These are phyloP conservation scores for Phacellophora camtschatica DNA, from an alignment of 30 jellyfish, hydroid and myxozoan species.

Conservation along the genomic window DNA sequence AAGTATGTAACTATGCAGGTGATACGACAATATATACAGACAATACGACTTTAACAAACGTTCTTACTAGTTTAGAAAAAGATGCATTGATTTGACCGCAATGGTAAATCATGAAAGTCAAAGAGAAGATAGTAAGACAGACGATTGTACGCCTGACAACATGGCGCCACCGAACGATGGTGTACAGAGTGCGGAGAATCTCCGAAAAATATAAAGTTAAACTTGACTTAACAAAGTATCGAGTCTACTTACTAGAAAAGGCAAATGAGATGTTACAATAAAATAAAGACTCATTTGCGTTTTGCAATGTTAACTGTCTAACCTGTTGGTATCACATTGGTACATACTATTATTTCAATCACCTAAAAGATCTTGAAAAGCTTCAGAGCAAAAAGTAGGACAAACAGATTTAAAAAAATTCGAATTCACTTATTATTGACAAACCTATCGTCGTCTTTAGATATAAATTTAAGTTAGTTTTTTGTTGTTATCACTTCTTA, in stretches of 20 bases:
- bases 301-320: not conserved
- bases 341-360: not conserved
- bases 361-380: not conserved
- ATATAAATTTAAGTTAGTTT: too few species aligned
- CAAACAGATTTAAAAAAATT: not conserved
- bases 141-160: not conserved
- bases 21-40: conserved; percentile 11
- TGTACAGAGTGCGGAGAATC: not conserved
- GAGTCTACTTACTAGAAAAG: not conserved
- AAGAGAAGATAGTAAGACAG: not conserved
- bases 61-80: conserved; percentile 5
- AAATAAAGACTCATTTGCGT: not conserved
- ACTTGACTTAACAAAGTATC: not conserved
- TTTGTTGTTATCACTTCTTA: too few species aligned
- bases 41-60: not conserved
- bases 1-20: conserved; percentile 32
- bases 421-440: too few species aligned
- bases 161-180: not conserved
- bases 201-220: not conserved
- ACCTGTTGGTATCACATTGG: not conserved
- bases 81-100: not conserved
- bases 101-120: not conserved
- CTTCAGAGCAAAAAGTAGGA: not conserved
- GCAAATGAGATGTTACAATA: not conserved
- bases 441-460: too few species aligned